Evolutionary conservation across 2,888 invertebrate genomes (phyloP).

Genomic region (Xestia xanthographa): DNA sequence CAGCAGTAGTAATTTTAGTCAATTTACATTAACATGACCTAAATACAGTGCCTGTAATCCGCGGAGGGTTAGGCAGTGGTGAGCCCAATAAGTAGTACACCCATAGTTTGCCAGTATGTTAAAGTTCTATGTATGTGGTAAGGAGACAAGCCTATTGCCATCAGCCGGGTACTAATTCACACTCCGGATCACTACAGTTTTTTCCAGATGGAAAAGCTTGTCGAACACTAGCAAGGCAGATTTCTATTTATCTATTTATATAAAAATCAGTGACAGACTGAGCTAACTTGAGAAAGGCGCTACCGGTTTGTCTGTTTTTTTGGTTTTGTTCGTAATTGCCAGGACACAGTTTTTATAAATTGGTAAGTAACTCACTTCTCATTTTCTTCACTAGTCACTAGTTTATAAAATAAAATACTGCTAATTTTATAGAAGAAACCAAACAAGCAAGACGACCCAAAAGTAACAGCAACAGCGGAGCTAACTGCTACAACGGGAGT

Average conservation of each 20-base stretch:
- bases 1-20: not conserved
- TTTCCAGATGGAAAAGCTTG: not conserved
- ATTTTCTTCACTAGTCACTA: too few relatives aligned
- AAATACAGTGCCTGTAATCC: not conserved
- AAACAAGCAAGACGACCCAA: conserved; percentile 42
- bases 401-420: not conserved
- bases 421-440: conserved; percentile 10
- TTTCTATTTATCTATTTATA: not conserved
- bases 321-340: not conserved
- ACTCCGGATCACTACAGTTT: not conserved
- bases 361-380: too few relatives aligned
- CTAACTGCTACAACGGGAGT: conserved; percentile 73
- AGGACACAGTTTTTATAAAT: not conserved
- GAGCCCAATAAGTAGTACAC: not conserved
- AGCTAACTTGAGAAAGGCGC: too few relatives aligned
- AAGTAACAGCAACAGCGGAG: conserved; percentile 70
- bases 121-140: not conserved
- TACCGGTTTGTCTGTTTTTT: not conserved
- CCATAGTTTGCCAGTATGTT: not conserved
- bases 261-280: too few relatives aligned
- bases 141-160: not conserved
- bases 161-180: not conserved
- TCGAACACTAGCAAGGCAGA: not conserved
- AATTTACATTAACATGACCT: not conserved
- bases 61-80: not conserved